A percentile compares a stretch with the other conserved stretches of the same genome.
These are phyloP conservation scores for Microcebus jonahi DNA, from an alignment of 2,113 vertebrate species.

Conservation along the genomic window DNA sequence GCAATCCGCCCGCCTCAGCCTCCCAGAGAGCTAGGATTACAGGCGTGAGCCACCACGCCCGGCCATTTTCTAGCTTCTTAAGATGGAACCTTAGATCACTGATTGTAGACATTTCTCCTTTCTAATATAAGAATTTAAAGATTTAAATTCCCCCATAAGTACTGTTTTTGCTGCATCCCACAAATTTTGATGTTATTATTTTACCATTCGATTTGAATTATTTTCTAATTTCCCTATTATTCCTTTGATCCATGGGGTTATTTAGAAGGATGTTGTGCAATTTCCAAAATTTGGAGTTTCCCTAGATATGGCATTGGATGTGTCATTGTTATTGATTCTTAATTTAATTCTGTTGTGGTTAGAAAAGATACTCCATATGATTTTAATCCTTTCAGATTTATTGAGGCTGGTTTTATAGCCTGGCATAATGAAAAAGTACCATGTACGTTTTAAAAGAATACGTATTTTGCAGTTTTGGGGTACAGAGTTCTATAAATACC, in stretches of 20 bases:
- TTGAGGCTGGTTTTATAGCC: neutral
- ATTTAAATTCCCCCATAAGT: neutral
- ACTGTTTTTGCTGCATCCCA: neutral
- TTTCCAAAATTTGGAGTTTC: neutral
- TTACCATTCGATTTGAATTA: neutral
- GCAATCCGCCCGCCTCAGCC: too few species aligned
- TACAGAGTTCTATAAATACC: neutral
- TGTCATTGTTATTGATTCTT: neutral
- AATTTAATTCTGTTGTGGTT: neutral
- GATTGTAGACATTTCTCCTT: neutral
- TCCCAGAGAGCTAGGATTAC: too few species aligned
- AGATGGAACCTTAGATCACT: neutral
- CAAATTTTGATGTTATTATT: neutral
- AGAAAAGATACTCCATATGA: neutral
- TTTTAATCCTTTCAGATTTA: neutral
- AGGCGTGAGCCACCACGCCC: too few species aligned
- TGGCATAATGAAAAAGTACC: neutral
- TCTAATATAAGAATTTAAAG: neutral
- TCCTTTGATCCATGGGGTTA: neutral
- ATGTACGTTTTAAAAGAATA: neutral
- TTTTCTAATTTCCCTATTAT: conserved; percentile 16
- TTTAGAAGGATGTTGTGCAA: neutral
- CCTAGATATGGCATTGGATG: neutral
- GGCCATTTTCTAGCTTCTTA: neutral
- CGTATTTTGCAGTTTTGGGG: neutral